Percentiles rank a stretch among this genome's conserved stretches.
Evolutionary conservation across 2,797 vertebrate species (phyloP).

Genomic region (Alca torda): DNA sequence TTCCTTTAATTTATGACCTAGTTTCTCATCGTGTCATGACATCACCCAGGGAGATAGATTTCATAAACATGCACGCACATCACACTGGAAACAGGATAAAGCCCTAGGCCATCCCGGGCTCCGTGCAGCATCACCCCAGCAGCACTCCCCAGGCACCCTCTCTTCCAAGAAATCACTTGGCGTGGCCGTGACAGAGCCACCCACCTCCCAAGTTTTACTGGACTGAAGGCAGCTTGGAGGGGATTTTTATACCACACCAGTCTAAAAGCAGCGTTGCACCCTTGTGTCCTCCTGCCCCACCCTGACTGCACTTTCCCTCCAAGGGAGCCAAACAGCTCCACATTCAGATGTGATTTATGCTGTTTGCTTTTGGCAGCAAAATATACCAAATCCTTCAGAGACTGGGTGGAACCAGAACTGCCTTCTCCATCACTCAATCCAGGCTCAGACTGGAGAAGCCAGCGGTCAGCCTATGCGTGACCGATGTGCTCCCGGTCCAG

Average conservation of each 20-base stretch:
- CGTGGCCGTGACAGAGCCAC: background rate
- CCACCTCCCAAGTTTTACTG: background rate
- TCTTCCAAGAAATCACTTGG: slow-evolving; percentile 29
- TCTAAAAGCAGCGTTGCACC: background rate
- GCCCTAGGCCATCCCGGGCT: background rate
- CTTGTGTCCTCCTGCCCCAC: slow-evolving; percentile 7
- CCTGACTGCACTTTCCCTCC: slow-evolving; percentile 22
- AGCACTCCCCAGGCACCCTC: background rate
- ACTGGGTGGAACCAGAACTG: slow-evolving; percentile 51
- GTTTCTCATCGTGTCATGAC: slow-evolving; percentile 60
- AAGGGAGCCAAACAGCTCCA: background rate
- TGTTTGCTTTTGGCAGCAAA: slow-evolving; percentile 55
- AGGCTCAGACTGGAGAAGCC: background rate
- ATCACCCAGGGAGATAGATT: slow-evolving; percentile 58
- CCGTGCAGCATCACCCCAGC: background rate
- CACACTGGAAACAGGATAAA: background rate
- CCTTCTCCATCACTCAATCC: background rate
- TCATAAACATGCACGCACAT: slow-evolving; percentile 24
- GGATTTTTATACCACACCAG: background rate
- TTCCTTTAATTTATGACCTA: slow-evolving; percentile 48
- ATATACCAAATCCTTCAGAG: slow-evolving; percentile 26
- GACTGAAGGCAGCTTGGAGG: background rate
- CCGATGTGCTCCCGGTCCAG: rapidly evolving
- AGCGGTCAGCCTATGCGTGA: background rate
- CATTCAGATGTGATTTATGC: slow-evolving; percentile 32